Conservation (phyloP, 2,113 vertebrate genomes). For the Platysteira castanea region DNA sequence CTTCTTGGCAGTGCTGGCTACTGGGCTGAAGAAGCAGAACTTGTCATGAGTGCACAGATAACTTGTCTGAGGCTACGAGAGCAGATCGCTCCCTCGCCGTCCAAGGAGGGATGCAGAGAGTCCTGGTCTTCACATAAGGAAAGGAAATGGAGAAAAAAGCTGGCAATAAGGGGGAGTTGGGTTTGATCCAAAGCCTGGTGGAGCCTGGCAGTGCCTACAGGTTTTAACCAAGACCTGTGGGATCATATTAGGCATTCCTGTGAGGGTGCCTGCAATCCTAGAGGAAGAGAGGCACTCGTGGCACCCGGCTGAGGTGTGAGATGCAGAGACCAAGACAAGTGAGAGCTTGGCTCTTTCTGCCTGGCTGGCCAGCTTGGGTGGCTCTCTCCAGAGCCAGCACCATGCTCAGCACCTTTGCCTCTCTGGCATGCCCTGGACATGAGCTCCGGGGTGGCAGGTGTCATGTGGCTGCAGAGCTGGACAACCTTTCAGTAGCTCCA, state of each 20-base stretch:
- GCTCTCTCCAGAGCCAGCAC: not conserved
- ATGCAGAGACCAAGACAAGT: not conserved
- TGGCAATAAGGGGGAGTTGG: not conserved
- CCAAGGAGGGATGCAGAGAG: not conserved
- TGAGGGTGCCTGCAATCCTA: not conserved
- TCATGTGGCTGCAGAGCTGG: not conserved
- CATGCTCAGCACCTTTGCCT: not conserved
- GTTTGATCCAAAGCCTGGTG: not conserved
- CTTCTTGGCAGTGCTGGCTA: not conserved
- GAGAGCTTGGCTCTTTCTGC: not conserved
- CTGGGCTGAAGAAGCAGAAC: not conserved
- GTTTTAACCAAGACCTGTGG: not conserved
- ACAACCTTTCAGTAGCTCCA: not conserved
- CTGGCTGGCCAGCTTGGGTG: not conserved
- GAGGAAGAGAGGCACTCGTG: not conserved
- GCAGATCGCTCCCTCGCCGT: rapidly evolving
- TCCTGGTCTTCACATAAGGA: not conserved
- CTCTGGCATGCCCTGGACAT: not conserved
- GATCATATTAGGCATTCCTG: not conserved
- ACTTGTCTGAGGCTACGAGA: not conserved
- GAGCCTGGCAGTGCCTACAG: no score
- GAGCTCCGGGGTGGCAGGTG: not conserved
- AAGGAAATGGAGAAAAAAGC: not conserved
- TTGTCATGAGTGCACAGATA: not conserved
- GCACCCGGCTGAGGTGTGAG: not conserved